These are phyloP conservation scores for Volucella zonaria DNA, from an alignment of 2,888 invertebrate species.

Conservation along the genomic window DNA sequence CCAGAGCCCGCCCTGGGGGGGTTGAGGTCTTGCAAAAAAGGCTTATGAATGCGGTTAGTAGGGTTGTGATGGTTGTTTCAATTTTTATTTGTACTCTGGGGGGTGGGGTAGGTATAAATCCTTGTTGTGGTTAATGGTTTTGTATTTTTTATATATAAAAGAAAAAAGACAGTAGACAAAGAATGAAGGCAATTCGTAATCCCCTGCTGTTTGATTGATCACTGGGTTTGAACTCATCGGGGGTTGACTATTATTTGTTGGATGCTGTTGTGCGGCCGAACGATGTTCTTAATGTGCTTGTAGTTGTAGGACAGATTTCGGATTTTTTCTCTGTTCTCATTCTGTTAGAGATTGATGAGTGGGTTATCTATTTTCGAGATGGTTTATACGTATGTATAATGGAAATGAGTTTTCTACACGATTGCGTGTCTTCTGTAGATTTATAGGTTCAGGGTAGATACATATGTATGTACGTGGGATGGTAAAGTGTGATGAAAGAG, in stretches of 20 bases:
- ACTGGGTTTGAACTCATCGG: background rate
- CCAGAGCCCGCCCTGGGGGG: background rate
- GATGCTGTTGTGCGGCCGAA: slow-evolving; percentile 9
- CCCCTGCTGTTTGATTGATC: slow-evolving; percentile 39
- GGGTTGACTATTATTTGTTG: slow-evolving; percentile 3
- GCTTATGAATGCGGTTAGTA: slow-evolving; percentile 24
- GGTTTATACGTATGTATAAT: no score
- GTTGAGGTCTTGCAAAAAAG: slow-evolving; percentile 5
- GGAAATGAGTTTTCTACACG: no score
- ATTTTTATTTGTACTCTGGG: background rate
- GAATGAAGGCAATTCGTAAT: slow-evolving; percentile 28
- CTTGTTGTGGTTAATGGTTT: background rate
- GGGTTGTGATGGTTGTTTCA: slow-evolving; percentile 15
- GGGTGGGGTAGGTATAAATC: background rate
- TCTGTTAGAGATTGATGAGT: no score
- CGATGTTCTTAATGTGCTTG: no score
- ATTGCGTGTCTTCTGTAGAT: no score
- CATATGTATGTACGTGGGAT: no score
- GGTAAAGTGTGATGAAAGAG: no score
- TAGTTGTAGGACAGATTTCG: no score
- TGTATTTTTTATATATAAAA: slow-evolving; percentile 15
- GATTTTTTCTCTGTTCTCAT: no score
- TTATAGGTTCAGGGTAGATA: no score
- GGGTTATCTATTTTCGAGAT: no score
- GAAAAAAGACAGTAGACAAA: background rate